phyloP scores from a whole-genome alignment of 1,140 invertebrate genomes.

The Pogonognathellus flavescens region DNA sequence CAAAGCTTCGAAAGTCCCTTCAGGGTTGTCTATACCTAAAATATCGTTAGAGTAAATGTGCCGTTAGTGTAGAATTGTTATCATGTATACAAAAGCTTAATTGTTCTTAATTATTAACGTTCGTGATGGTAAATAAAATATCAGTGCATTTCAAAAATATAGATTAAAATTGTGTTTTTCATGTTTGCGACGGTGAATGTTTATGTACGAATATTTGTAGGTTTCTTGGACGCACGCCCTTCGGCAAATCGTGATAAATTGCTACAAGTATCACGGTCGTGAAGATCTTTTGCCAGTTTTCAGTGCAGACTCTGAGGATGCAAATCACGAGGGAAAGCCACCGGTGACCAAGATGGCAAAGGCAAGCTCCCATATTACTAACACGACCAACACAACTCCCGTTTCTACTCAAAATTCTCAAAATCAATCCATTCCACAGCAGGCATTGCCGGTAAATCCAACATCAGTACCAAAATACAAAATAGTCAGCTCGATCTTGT shows the following conservation, averaged over 20 bases:
- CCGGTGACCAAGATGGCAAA: conserved; percentile 64
- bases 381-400: conserved; percentile 67
- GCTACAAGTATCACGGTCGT: conserved; percentile 97
- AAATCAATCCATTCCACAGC: conserved; percentile 66
- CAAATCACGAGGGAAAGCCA: conserved; percentile 67
- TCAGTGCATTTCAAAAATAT: too few species aligned
- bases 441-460: conserved; percentile 65
- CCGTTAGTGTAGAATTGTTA: too few species aligned
- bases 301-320: conserved; percentile 89
- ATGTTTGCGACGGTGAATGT: neutral
- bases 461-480: conserved; percentile 1
- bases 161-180: too few species aligned
- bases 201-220: conserved; percentile 74
- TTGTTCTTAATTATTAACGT: too few species aligned
- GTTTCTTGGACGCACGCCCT: conserved; percentile 99
- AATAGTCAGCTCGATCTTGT: neutral
- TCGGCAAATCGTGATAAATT: conserved; percentile 96
- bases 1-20: too few species aligned
- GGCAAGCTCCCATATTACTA: conserved; percentile 62
- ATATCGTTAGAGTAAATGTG: too few species aligned
- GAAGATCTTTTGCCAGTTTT: conserved; percentile 96
- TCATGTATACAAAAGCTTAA: too few species aligned
- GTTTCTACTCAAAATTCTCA: conserved; percentile 59
- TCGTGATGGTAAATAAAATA: too few species aligned
- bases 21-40: too few species aligned